A percentile compares a stretch with the other conserved stretches of the same genome.
These are phyloP conservation scores for Physeter macrocephalus DNA, from an alignment of 2,113 vertebrate genomes.

Conservation along the genomic window DNA sequence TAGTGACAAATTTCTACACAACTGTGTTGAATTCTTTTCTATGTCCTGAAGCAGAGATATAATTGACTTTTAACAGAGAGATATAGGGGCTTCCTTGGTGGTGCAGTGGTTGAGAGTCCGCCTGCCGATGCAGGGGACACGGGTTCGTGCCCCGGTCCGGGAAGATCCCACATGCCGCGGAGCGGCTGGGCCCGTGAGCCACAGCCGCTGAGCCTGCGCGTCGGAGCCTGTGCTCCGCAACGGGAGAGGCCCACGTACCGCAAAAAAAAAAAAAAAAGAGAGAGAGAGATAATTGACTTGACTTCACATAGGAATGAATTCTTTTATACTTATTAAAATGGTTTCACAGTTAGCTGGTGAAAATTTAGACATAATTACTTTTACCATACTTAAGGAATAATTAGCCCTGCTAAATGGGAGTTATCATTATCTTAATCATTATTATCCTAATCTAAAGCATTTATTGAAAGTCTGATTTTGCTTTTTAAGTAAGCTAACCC, in stretches of 20 bases:
- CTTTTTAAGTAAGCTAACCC: not conserved
- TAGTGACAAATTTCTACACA: not conserved
- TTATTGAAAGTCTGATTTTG: constrained; percentile 53
- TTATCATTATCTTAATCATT: constrained; percentile 61
- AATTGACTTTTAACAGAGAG: constrained; percentile 51
- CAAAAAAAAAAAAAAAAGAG: too few species aligned
- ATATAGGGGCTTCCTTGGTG: too few species aligned
- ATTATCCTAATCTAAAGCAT: constrained; percentile 56
- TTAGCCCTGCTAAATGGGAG: constrained; percentile 59
- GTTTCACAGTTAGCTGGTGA: constrained; percentile 48
- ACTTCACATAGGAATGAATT: constrained; percentile 50
- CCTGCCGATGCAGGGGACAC: too few species aligned
- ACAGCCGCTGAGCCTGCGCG: too few species aligned
- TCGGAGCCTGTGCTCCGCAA: too few species aligned
- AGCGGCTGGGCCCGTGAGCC: too few species aligned
- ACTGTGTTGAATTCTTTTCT: constrained; percentile 36
- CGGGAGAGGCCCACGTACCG: too few species aligned
- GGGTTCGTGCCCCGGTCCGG: too few species aligned
- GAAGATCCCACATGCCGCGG: too few species aligned
- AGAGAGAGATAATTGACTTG: too few species aligned
- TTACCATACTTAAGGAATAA: constrained; percentile 59
- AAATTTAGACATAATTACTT: constrained; percentile 59
- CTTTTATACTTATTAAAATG: constrained; percentile 56
- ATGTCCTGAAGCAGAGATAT: constrained; percentile 28
- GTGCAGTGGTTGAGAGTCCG: too few species aligned